phyloP scores from a whole-genome alignment of 2,797 vertebrate genomes.

The Microtus obscurus region DNA sequence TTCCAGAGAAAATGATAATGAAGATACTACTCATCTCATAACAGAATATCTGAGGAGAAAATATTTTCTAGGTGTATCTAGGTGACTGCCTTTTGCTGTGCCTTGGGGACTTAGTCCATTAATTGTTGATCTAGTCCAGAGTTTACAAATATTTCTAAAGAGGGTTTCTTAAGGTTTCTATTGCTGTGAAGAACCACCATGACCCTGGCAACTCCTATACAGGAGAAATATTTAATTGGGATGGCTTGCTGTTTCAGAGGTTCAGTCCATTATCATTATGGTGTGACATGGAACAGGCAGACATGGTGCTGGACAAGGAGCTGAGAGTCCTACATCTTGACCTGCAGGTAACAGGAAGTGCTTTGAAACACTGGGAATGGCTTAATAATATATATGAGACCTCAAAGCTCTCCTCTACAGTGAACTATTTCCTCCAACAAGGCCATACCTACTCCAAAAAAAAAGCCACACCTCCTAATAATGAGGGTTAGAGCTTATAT shows the following conservation, averaged over 20 bases:
- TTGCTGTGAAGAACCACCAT: neutral
- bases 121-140: neutral
- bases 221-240: neutral
- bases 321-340: neutral
- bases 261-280: neutral
- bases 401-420: neutral
- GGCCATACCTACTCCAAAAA: neutral
- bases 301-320: neutral
- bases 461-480: neutral
- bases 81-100: neutral
- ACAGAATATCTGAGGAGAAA: constrained; percentile 12
- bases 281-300: neutral
- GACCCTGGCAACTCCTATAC: neutral
- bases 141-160: neutral
- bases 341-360: neutral
- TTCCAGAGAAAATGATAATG: neutral
- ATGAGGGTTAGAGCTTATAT: neutral
- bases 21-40: neutral
- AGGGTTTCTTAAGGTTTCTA: neutral
- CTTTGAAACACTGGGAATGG: neutral
- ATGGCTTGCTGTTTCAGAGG: neutral
- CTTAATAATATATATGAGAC: neutral
- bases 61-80: neutral
- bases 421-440: neutral
- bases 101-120: neutral